Evolutionary conservation across 2,113 vertebrate species (phyloP).

Genomic region (Pangasianodon hypophthalmus): DNA sequence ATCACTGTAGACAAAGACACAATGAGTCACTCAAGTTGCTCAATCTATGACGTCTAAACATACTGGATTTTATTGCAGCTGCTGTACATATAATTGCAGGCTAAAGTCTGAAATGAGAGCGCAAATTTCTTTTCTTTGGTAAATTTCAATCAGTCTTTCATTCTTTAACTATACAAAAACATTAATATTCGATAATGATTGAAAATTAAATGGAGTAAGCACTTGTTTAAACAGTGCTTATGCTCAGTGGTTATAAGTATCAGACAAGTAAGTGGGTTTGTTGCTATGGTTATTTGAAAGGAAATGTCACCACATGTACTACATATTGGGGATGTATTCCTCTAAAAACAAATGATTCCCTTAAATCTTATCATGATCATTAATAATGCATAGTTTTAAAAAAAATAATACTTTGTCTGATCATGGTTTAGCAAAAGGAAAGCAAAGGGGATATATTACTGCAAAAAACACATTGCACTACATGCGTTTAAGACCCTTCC

Average conservation of each 20-base stretch:
- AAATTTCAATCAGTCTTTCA: neutral
- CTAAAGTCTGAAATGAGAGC: neutral
- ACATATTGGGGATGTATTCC: neutral
- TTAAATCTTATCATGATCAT: neutral
- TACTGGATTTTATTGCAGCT: neutral
- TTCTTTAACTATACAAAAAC: neutral
- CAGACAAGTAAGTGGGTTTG: neutral
- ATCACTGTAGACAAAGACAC: neutral
- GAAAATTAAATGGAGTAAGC: neutral
- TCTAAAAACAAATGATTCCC: conserved; percentile 5
- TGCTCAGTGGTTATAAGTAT: conserved; percentile 1
- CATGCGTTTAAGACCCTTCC: neutral
- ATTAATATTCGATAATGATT: neutral
- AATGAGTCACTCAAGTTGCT: neutral
- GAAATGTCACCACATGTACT: neutral
- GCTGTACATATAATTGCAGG: neutral
- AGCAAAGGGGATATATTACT: neutral
- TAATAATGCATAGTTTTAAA: neutral
- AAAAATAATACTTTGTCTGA: neutral
- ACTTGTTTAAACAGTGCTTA: neutral
- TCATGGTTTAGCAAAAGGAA: conserved; percentile 21
- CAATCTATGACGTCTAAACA: neutral
- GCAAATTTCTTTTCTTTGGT: neutral
- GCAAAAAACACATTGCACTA: conserved; percentile 10
- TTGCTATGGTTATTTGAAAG: conserved; percentile 33